A percentile compares a stretch with the other conserved stretches of the same genome.
Evolutionary conservation across 2,888 invertebrate species (phyloP).

Genomic region (Embidobia sp.): DNA sequence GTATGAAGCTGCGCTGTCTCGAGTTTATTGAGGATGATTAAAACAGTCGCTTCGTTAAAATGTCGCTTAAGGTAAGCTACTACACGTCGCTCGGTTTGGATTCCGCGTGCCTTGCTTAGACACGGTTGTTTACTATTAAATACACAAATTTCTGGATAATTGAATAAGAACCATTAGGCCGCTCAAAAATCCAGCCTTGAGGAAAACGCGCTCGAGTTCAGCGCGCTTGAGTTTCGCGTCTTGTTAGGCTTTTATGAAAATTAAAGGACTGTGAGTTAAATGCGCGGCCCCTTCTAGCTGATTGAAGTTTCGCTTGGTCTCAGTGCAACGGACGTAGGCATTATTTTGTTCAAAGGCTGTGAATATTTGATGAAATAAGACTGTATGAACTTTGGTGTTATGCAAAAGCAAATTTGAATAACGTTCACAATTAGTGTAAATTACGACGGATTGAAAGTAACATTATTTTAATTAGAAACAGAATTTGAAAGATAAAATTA

Average conservation of each 20-base stretch:
- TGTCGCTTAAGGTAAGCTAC: slow-evolving; percentile 53
- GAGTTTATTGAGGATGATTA: slow-evolving; percentile 74
- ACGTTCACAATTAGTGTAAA: no score
- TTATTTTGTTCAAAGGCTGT: no score
- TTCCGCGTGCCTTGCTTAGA: slow-evolving; percentile 40
- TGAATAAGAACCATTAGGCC: slow-evolving; percentile 33
- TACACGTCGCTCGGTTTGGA: slow-evolving; percentile 25
- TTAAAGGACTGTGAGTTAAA: no score
- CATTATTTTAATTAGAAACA: no score
- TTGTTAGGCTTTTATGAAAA: slow-evolving; percentile 6
- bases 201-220: neutral
- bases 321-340: no score
- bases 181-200: slow-evolving; percentile 12
- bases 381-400: no score
- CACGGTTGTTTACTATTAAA: slow-evolving; percentile 40
- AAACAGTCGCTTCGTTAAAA: slow-evolving; percentile 75
- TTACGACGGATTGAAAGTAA: no score
- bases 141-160: slow-evolving; percentile 36
- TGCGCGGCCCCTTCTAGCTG: no score
- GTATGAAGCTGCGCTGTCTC: slow-evolving; percentile 63
- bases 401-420: no score
- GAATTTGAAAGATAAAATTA: no score
- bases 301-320: no score
- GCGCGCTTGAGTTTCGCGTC: neutral
- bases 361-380: no score